Base-by-base conservation (phyloP, 2,888 invertebrate species). In the Thera obeliscata region DNA sequence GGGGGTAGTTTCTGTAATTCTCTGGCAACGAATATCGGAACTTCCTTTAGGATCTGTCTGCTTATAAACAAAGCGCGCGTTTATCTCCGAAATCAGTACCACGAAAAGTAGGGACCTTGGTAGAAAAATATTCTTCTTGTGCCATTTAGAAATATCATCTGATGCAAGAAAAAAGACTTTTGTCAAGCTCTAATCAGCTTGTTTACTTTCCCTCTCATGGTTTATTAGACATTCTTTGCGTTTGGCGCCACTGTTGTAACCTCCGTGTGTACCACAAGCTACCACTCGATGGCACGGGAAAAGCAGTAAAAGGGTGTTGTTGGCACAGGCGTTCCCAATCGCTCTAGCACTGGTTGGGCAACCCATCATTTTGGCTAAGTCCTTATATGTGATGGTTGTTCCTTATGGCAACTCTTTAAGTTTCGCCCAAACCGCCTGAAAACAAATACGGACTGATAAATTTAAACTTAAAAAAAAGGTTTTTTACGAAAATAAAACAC, bases 161-260 rank as follows among this genome's bases (percentile, higher is more conserved):
- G 38, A 38, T 38, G 5, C 38, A 38, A 38, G 38, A 3, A 38
- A 38, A 38, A 38, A 38, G 3, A 38, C 38, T 4, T 38, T 38
- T 38, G 38, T 4, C 38, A 5, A 38, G 38, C 38, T 38, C 38
- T 38, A 5, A 38, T 38, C 38, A 38, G 38, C 38, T 38, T 3
- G 43, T 7, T 43, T 43, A 43, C 43, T 7, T 6, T 43, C 6
- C 7, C 5, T 84, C 78, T 94, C 94, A 81, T 88, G 88, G 52
- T 93, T 80, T 66, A 94, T 81, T 58, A 95, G 78, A 94, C 94
- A 95, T 65, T 90, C 87, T 73, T 94, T 94, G 73, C 95, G 91
- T 38, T 94, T 93, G 12, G 92, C 78, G 2, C 94, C 92, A 73
- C 94, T 87, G 50, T 91, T 94, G 76, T 93, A 95, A 3, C 95